Base-by-base conservation (phyloP, 1,140 invertebrate genomes). In the Cyrtorhinus lividipennis region DNA sequence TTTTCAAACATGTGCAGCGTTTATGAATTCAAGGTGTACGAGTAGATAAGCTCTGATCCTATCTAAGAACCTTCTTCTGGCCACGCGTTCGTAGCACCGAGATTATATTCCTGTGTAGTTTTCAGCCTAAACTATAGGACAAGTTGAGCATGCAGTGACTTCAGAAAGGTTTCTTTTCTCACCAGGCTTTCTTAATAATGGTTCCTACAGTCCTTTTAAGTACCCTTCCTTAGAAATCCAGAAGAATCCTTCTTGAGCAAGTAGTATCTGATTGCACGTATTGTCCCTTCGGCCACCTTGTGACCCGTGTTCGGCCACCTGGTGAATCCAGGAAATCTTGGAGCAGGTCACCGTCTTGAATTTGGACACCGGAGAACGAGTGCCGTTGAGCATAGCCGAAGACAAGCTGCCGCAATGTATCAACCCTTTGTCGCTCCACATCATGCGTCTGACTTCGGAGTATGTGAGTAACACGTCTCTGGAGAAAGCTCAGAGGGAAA, bases 301-400 rank as follows among this genome's bases (percentile, higher is more conserved):
- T 53, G 48, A 53, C 48, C 48, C 30, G 5, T 20, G 48, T 22
- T 53, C 20, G 48, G 48, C 48, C 48, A 53, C 48, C 15, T n/a
- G 58, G 58, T 59, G 58, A 59, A 59, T 59, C 20, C 20, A 81
- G 84, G 84, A 96, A 80, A 95, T 96, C 66, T 75, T 96, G 59
- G 89, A 94, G 72, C 87, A 92, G 79, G 86, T 93, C 64, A 91
- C 88, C 62, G 91, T 97, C 1, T 78, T 92, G 67, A 96, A 98
- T 76, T 76, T 96, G 66, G 93, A 97, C 74, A 97, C 93, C 2
- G 93, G 91, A 2, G 90, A 94, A 75, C 78, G 85, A 66, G 83
- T 94, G 63, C 89, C 90, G 27, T 77, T 95, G 46, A 92, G 87
- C 74, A 83, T 88, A 68, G 92, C 91, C 0, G 91, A 94, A 72